A percentile compares a stretch with the other conserved stretches of the same genome.
Evolutionary conservation across 2,113 vertebrate species (phyloP).

Genomic region (Raja brachyura): DNA sequence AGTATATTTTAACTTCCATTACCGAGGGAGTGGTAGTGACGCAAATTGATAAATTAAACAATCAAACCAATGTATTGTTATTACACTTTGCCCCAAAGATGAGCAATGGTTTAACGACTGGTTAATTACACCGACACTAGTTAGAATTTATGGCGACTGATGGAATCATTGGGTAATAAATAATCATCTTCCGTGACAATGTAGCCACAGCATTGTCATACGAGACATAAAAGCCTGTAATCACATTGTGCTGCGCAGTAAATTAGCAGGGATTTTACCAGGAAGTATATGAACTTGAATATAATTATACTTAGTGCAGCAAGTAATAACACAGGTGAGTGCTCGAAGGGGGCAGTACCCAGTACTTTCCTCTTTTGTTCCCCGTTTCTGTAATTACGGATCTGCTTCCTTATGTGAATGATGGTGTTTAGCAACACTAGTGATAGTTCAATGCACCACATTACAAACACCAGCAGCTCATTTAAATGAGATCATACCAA

Average conservation of each 20-base stretch:
- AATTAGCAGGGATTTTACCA: conserved; percentile 31
- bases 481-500: conserved; percentile 23
- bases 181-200: conserved; percentile 15
- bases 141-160: background rate
- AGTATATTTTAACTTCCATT: no score
- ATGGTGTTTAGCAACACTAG: conserved; percentile 36
- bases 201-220: background rate
- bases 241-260: background rate
- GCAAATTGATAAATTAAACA: background rate
- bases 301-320: background rate
- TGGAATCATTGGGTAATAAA: background rate
- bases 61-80: background rate
- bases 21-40: background rate
- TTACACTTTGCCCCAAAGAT: background rate
- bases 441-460: conserved; percentile 35
- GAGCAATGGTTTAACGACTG: background rate
- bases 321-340: conserved; percentile 20
- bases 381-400: conserved; percentile 2
- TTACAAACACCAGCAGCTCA: conserved; percentile 25
- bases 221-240: background rate
- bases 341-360: background rate
- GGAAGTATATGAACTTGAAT: conserved; percentile 24
- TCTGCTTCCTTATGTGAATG: conserved; percentile 9
- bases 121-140: background rate
- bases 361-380: background rate